Evolutionary conservation across 2,888 invertebrate genomes (phyloP).

Genomic region (Theretra japonica): DNA sequence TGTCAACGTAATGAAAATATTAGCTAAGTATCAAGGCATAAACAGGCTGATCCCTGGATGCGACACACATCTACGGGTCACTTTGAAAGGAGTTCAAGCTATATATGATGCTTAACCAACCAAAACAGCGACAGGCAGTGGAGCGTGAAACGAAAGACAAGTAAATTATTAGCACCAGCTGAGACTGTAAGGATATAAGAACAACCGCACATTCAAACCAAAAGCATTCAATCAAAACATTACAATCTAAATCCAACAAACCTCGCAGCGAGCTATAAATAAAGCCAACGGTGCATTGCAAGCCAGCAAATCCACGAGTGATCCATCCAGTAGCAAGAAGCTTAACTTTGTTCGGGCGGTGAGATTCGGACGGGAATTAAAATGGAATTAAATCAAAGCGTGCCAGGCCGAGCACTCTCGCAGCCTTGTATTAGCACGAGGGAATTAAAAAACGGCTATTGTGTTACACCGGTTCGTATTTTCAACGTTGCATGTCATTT

Average conservation of each 20-base stretch:
- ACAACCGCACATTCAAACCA: neutral
- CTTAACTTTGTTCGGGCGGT: conserved; percentile 49
- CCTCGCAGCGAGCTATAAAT: neutral
- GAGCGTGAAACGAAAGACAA: too few relatives aligned
- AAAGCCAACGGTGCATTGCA: conserved; percentile 45
- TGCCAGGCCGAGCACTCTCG: conserved; percentile 1
- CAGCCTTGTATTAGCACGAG: conserved; percentile 20
- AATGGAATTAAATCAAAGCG: conserved; percentile 49
- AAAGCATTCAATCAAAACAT: neutral
- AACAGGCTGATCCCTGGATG: too few relatives aligned
- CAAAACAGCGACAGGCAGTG: too few relatives aligned
- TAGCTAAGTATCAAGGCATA: too few relatives aligned
- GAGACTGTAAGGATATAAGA: too few relatives aligned
- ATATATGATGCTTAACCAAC: too few relatives aligned
- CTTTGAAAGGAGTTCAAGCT: too few relatives aligned
- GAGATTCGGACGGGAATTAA: conserved; percentile 46
- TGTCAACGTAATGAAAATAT: too few relatives aligned
- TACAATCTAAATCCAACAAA: conserved; percentile 15
- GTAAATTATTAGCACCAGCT: too few relatives aligned
- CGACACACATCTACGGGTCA: too few relatives aligned
- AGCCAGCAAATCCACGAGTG: conserved; percentile 43
- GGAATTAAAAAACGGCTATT: conserved; percentile 11
- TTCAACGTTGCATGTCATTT: neutral
- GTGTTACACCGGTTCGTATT: conserved; percentile 2
- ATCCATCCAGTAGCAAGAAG: conserved; percentile 47